These are phyloP conservation scores for Polyergus mexicanus DNA, from an alignment of 1,140 invertebrate species.

Conservation along the genomic window DNA sequence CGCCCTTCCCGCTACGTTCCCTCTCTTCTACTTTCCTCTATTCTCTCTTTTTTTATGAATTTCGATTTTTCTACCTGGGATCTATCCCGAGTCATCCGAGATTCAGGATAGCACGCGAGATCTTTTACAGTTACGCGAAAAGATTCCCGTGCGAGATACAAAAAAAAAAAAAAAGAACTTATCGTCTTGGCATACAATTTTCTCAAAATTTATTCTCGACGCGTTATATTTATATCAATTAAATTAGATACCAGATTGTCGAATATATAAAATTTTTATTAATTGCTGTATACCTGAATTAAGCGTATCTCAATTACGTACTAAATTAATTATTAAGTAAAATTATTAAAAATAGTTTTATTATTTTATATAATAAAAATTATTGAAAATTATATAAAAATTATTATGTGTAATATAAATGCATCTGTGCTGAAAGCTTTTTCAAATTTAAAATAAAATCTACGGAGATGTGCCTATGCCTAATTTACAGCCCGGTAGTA, in stretches of 20 bases:
- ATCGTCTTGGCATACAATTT: slow-evolving; percentile 37
- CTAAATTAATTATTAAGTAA: not conserved
- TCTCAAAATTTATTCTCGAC: not conserved
- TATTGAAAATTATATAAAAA: too few species aligned
- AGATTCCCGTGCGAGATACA: slow-evolving; percentile 60
- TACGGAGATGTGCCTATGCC: not conserved
- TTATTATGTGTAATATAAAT: too few species aligned
- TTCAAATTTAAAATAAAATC: not conserved
- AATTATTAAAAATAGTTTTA: too few species aligned
- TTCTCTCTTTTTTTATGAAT: slow-evolving; percentile 77
- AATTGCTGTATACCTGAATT: not conserved
- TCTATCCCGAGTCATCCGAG: slow-evolving; percentile 77
- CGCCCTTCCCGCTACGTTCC: slow-evolving; percentile 3
- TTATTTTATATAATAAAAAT: too few species aligned
- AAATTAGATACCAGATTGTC: not conserved
- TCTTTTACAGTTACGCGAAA: slow-evolving; percentile 79
- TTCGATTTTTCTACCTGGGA: slow-evolving; percentile 84
- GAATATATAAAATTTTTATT: not conserved
- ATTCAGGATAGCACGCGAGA: slow-evolving; percentile 65
- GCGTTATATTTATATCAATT: not conserved
- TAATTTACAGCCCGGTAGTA: not conserved
- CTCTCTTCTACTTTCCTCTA: slow-evolving; percentile 36
- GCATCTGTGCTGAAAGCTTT: not conserved
- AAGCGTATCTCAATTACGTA: not conserved
- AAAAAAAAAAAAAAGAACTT: slow-evolving; percentile 34